Percentiles rank a stretch among this genome's conserved stretches.
Evolutionary conservation across 2,113 vertebrate genomes (phyloP).

Genomic region (Chaetops frenatus): DNA sequence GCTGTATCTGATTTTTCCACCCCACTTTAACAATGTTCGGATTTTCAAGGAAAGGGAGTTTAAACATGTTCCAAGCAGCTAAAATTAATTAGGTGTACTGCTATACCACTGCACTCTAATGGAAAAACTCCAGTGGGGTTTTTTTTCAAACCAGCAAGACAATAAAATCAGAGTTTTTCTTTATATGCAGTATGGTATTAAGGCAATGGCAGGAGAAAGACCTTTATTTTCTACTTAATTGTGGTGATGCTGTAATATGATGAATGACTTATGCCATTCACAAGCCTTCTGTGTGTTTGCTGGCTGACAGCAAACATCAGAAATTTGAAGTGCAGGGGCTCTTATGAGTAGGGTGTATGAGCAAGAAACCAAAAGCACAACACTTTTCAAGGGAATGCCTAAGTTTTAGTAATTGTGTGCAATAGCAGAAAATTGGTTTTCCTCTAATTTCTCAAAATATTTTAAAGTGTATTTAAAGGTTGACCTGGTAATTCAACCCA

Average conservation of each 20-base stretch:
- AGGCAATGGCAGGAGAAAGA: background rate
- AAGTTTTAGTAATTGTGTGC: background rate
- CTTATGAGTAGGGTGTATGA: background rate
- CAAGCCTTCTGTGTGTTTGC: background rate
- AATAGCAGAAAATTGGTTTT: background rate
- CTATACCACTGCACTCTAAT: background rate
- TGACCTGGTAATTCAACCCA: background rate
- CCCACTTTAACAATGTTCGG: background rate
- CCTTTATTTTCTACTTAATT: background rate
- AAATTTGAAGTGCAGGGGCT: background rate
- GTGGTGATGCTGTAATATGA: background rate
- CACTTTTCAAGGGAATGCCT: background rate
- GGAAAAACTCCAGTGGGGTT: background rate
- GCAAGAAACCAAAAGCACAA: background rate
- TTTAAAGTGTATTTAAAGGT: background rate
- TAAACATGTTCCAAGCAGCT: background rate
- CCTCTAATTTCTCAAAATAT: background rate
- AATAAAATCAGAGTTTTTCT: background rate
- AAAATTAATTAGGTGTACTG: background rate
- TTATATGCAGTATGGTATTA: background rate
- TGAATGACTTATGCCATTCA: background rate
- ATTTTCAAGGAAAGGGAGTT: background rate
- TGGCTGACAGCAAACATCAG: background rate
- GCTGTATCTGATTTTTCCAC: rapidly evolving
- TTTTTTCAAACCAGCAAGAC: background rate